Conservation (phyloP, 1,140 invertebrate genomes). For the Cydia pomonella region DNA sequence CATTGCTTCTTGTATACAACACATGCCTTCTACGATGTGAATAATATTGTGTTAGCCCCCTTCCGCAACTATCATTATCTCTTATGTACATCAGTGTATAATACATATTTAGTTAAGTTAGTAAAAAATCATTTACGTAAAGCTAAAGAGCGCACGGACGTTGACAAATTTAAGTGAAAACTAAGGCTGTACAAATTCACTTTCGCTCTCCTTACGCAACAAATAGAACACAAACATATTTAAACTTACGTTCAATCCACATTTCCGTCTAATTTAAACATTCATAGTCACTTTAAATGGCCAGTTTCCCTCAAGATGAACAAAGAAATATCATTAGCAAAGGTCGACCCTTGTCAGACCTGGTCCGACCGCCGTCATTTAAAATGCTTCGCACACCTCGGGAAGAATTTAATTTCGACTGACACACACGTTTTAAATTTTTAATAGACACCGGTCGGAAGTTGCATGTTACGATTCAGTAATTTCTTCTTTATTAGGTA, state of each 20-base stretch:
- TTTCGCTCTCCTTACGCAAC: neutral
- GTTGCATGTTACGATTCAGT: neutral
- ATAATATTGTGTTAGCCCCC: too few species aligned
- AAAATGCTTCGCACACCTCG: conserved; percentile 47
- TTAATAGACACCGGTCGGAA: conserved; percentile 33
- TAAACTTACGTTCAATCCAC: neutral
- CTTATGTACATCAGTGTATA: too few species aligned
- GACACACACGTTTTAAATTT: conserved; percentile 37
- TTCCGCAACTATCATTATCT: too few species aligned
- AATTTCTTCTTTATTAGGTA: neutral
- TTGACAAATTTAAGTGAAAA: neutral
- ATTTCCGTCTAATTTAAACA: conserved; percentile 16
- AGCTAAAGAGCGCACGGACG: too few species aligned
- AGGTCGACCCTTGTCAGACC: conserved; percentile 14
- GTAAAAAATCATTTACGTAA: too few species aligned
- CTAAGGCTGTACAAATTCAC: neutral
- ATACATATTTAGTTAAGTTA: too few species aligned
- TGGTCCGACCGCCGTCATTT: conserved; percentile 47
- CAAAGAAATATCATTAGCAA: conserved; percentile 35
- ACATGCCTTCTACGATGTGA: too few species aligned
- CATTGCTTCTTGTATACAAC: neutral
- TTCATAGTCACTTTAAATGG: conserved; percentile 16
- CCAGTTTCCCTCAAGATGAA: conserved; percentile 25
- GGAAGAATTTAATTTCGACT: conserved; percentile 43
- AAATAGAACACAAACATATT: neutral